phyloP scores from a whole-genome alignment of 2,113 vertebrate species.

The Rhinichthys klamathensis region DNA sequence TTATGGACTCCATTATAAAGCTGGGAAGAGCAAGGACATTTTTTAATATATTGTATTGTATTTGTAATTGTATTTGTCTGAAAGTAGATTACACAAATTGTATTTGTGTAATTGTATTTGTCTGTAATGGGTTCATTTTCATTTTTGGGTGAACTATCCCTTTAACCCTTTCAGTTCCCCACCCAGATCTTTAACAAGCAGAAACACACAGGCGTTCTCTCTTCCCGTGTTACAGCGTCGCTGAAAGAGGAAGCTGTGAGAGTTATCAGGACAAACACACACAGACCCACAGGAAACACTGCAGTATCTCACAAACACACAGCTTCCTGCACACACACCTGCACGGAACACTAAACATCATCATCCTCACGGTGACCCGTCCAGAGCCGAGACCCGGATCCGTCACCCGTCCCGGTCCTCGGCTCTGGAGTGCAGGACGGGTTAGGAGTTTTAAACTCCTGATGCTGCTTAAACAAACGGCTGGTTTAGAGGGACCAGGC shows the following conservation, averaged over 20 bases:
- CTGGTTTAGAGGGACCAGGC: conserved; percentile 73
- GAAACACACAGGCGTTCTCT: neutral
- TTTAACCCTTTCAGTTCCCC: neutral
- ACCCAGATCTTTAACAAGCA: neutral
- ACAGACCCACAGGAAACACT: neutral
- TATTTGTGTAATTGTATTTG: no score
- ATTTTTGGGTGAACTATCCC: no score
- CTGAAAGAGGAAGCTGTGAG: neutral
- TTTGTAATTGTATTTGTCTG: no score
- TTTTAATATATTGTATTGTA: no score
- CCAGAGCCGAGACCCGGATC: neutral
- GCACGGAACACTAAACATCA: neutral
- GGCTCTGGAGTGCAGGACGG: conserved; percentile 73
- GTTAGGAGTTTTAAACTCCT: conserved; percentile 80
- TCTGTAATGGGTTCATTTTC: no score
- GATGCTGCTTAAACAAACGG: conserved; percentile 84
- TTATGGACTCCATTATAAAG: no score
- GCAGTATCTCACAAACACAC: neutral
- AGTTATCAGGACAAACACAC: conserved; percentile 19
- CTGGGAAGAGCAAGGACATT: no score
- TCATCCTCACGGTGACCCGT: neutral
- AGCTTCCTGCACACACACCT: conserved; percentile 1
- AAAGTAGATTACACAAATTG: no score
- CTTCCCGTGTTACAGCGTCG: no score
- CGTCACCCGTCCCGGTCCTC: conserved; percentile 24